A percentile compares a stretch with the other conserved stretches of the same genome.
phyloP scores from a whole-genome alignment of 1,140 invertebrate genomes.

The Camponotus floridanus region DNA sequence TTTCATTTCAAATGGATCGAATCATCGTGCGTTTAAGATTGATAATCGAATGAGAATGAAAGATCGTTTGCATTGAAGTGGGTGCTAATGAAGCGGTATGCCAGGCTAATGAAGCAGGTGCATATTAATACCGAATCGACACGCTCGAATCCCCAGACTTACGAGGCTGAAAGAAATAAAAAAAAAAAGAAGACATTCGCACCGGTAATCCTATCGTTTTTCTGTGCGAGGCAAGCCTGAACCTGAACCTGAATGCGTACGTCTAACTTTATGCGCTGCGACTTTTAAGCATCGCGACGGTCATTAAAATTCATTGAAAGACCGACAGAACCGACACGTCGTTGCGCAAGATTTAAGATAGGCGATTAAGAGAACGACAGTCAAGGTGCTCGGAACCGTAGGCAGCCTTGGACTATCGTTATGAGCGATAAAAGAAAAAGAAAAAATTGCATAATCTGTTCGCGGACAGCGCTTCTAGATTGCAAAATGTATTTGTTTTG shows the following conservation, averaged over 20 bases:
- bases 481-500: slow-evolving; percentile 48
- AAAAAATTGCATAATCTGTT: slow-evolving; percentile 43
- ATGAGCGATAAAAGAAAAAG: slow-evolving; percentile 1
- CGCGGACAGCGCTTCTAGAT: slow-evolving; percentile 31
- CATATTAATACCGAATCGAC: slow-evolving; percentile 48
- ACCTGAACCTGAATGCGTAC: slow-evolving; percentile 37
- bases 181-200: not conserved
- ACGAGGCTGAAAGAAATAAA: not conserved
- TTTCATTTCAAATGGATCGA: not conserved
- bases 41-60: slow-evolving; percentile 9
- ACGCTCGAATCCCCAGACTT: not conserved
- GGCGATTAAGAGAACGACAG: slow-evolving; percentile 47
- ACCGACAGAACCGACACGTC: slow-evolving; percentile 52
- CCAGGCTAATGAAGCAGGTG: slow-evolving; percentile 42
- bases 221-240: slow-evolving; percentile 38
- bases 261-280: slow-evolving; percentile 40
- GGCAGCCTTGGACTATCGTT: slow-evolving; percentile 47
- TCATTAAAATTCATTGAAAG: slow-evolving; percentile 61
- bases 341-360: slow-evolving; percentile 63
- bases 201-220: slow-evolving; percentile 23
- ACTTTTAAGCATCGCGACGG: slow-evolving; percentile 42
- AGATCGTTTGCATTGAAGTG: slow-evolving; percentile 34
- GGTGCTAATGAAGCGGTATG: slow-evolving; percentile 22
- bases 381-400: slow-evolving; percentile 28
- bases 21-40: slow-evolving; percentile 7